Evolutionary conservation across 2,888 invertebrate genomes (phyloP).

Genomic region (Carabus problematicus): DNA sequence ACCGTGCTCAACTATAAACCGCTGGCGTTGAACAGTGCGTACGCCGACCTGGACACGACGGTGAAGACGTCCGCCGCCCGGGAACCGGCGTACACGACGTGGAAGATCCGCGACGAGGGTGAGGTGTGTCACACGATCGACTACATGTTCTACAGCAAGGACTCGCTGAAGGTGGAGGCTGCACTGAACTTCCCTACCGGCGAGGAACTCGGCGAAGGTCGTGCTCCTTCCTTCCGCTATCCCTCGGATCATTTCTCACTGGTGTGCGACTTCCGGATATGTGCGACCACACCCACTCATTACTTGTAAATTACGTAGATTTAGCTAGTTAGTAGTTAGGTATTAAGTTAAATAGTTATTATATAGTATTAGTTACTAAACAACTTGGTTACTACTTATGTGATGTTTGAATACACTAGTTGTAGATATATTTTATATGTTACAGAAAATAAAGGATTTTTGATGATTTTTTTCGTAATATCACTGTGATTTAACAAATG

Average conservation of each 20-base stretch:
- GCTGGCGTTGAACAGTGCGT: conserved; percentile 62
- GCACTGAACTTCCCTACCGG: conserved; percentile 68
- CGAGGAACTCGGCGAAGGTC: conserved; percentile 70
- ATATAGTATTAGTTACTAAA: too few species aligned
- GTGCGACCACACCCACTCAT: conserved; percentile 12
- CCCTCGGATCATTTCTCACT: conserved; percentile 82
- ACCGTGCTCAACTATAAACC: conserved; percentile 63
- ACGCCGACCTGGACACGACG: conserved; percentile 57
- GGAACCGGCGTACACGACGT: conserved; percentile 78
- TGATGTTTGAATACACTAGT: too few species aligned
- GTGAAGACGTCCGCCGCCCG: conserved; percentile 53
- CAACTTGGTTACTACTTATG: too few species aligned
- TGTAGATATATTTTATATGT: too few species aligned
- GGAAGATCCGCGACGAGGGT: conserved; percentile 76
- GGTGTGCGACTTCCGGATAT: conserved; percentile 66
- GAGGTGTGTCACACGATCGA: conserved; percentile 78
- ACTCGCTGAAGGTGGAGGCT: conserved; percentile 64
- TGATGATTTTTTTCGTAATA: too few species aligned
- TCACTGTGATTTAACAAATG: too few species aligned
- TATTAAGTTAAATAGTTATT: too few species aligned
- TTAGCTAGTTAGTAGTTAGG: too few species aligned
- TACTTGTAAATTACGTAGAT: conserved; percentile 22
- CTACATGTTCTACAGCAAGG: conserved; percentile 72
- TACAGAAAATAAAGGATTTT: too few species aligned
- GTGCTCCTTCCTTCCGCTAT: conserved; percentile 72